A percentile compares a stretch with the other conserved stretches of the same genome.
These are phyloP conservation scores for Parnassius apollo DNA, from an alignment of 2,888 invertebrate genomes.

Conservation along the genomic window DNA sequence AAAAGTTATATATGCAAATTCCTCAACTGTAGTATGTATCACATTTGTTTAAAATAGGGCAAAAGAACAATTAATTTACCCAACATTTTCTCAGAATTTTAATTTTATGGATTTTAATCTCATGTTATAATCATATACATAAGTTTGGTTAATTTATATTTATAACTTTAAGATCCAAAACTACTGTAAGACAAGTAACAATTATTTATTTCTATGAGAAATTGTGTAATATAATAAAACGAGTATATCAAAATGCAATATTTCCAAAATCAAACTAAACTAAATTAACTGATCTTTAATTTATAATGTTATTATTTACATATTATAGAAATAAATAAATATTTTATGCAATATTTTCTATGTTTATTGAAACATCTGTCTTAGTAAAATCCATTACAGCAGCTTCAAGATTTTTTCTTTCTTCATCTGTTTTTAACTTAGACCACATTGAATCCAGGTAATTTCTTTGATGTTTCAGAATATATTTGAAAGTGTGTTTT, in stretches of 20 bases:
- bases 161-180: too few relatives aligned
- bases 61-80: background rate
- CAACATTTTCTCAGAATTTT: background rate
- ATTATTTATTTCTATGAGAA: too few relatives aligned
- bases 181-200: too few relatives aligned
- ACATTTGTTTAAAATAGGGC: too few relatives aligned
- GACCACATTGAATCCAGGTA: slow-evolving; percentile 84
- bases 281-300: background rate
- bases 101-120: too few relatives aligned
- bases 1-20: slow-evolving; percentile 59
- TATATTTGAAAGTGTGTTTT: slow-evolving; percentile 88
- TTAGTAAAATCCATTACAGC: slow-evolving; percentile 72
- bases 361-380: slow-evolving; percentile 69
- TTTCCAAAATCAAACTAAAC: too few relatives aligned
- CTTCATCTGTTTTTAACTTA: slow-evolving; percentile 82
- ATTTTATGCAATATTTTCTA: slow-evolving; percentile 59
- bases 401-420: slow-evolving; percentile 79
- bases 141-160: too few relatives aligned
- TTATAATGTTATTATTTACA: background rate
- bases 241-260: too few relatives aligned
- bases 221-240: too few relatives aligned
- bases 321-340: slow-evolving; percentile 11
- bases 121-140: too few relatives aligned
- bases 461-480: slow-evolving; percentile 84
- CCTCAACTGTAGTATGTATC: slow-evolving; percentile 27